Base-by-base conservation (phyloP, 30 jellyfish, hydroid and myxozoan genomes). In the Rhopilema esculentum region DNA sequence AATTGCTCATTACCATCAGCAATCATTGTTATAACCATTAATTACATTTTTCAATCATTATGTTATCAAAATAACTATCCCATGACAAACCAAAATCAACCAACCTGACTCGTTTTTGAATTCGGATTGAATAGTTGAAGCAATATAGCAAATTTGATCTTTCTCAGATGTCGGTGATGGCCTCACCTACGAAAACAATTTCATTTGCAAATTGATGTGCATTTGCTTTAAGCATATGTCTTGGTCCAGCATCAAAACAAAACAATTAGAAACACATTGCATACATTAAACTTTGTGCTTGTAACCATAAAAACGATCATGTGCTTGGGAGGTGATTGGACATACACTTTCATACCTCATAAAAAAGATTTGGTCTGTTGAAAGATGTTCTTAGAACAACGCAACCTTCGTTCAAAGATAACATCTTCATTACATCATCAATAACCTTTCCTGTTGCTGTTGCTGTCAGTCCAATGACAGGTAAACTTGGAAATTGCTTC, bases 391-490 rank as follows among this genome's bases (percentile, higher is more conserved):
- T 80, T 69, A 89, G 89, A 27, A 89, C 91, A 8, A 94, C 24
- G 79, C 98, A 93, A 23, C 85, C 92, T 26, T 63, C 79, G 30
- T 88, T 73, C 49, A 94, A 50, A 25, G 88, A 79, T 27, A 94
- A 85, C 66, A 82, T 85, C 32, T 79, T 87, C 65, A 89, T 84
- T 4, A 94, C 72, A 81, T 94, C 99, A 4, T 51, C 84, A 26
- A 89, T 67, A 9, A 89, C 95, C 22, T 73, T 66, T 62, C 78
- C 61, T 17, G 97, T 80, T 52, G 99, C 99, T 20, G 99, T 94
- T 20, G 99, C 97, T n/a, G 99, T 94, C 85, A 94, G 66, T 1
- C 97, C 99, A 53, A 94, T 89, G 19, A 94, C 25, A 12, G 99
- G 99, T 1, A 77, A 77, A 25, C 67, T 80, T 61, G 99, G 97